Evolutionary conservation across 2,797 vertebrate genomes (phyloP), one percentile per base, ranked within the genome.

Genomic region (Perdix hodgsoniae): DNA sequence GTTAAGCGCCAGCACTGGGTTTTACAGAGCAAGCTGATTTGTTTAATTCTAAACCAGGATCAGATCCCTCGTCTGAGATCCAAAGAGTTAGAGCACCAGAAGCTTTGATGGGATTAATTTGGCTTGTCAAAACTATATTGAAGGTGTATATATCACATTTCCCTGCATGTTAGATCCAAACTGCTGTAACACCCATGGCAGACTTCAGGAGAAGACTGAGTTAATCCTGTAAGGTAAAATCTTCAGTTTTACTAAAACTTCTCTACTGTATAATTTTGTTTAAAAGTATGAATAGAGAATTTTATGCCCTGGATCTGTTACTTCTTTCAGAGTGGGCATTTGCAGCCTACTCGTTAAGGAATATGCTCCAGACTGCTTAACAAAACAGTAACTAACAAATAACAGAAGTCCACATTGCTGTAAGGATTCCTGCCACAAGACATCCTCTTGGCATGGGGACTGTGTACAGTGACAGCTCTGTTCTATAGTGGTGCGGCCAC

Each of bases 181-280:
- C 42, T 44, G 10, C 14, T 23, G 15, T 9, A 88, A 76, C 3
- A 37, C 1, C 1, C 1, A 79, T 1, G 6, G 6, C 2, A 57
- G 33, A 73, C 76, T 71, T 70, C 54, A 44, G n/a, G 6, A 75
- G 9, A 17, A 81, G 3, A 44, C 22, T 64, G 47, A 88, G 31
- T 10, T 67, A 60, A 69, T 63, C 18, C 66, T 37, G 5, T 45
- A 54, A 75, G 4, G 21, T 63, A 66, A 59, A 94, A 63, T 45
- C 0, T 0, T 17, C 45, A 4, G 0, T 35, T 74, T 83, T 26
- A 61, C 1, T 69, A 35, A 66, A 65, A 47, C 3, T 31, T 86
- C 47, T 84, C 17, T 13, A n/a, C 8, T 74, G 12, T 26, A 6
- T 24, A 7, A 47, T 79, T 64, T 88, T 31, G 59, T 56, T 89